These are phyloP conservation scores for Irena cyanogastra DNA, from an alignment of 2,113 vertebrate genomes.

Conservation along the genomic window DNA sequence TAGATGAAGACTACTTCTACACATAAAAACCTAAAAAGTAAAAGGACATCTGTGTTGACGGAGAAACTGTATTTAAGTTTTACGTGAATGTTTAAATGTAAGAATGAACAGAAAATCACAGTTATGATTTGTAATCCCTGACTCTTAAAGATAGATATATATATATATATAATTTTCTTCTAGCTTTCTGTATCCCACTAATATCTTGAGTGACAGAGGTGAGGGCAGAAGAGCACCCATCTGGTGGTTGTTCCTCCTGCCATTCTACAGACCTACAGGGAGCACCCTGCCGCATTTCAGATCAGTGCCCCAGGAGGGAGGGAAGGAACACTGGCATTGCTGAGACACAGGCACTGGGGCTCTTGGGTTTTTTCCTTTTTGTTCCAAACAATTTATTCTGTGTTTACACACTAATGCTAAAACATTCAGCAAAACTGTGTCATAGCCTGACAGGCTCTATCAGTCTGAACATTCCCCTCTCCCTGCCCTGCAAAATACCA, in stretches of 20 bases:
- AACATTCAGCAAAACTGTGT: constrained; percentile 1
- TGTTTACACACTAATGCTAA: not conserved
- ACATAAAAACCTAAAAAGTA: not conserved
- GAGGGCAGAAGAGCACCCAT: not conserved
- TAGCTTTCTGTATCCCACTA: not conserved
- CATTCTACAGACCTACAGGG: not conserved
- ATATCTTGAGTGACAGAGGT: not conserved
- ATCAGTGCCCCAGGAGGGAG: fast-evolving
- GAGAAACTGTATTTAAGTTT: not conserved
- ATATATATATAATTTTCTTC: not conserved
- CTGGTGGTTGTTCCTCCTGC: not conserved
- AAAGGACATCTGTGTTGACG: constrained; percentile 38
- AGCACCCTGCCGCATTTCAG: not conserved
- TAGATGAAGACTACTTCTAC: constrained; percentile 1
- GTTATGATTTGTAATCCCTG: not conserved
- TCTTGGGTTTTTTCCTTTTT: not conserved
- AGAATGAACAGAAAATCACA: not conserved
- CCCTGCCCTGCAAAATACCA: not conserved
- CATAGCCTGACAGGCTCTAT: not conserved
- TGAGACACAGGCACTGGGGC: not conserved
- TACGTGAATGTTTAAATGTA: not conserved
- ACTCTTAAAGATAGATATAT: not conserved
- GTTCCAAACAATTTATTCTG: not conserved
- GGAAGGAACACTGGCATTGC: fast-evolving
- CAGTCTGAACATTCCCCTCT: not conserved